Conservation (phyloP, 2,113 vertebrate species). For the Todiramphus saurophagus region DNA sequence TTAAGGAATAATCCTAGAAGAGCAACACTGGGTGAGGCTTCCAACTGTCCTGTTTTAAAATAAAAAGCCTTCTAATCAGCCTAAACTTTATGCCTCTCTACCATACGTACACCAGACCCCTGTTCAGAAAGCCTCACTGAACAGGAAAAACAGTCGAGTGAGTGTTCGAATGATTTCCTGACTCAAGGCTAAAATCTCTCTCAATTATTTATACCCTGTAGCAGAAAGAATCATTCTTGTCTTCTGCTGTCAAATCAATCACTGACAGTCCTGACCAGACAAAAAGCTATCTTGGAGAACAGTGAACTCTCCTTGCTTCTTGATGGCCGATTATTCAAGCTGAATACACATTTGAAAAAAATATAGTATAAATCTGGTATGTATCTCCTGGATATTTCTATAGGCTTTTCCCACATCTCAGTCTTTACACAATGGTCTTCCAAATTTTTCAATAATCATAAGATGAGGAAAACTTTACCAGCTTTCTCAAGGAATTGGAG, state of each 20-base stretch:
- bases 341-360: not conserved
- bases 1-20: not conserved
- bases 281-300: not conserved
- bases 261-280: not conserved
- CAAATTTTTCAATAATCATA: not conserved
- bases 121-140: not conserved
- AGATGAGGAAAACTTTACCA: not conserved
- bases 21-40: not conserved
- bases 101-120: not conserved
- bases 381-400: not conserved
- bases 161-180: not conserved
- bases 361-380: not conserved
- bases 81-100: not conserved
- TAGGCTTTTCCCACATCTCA: not conserved
- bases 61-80: not conserved
- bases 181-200: not conserved
- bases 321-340: not conserved
- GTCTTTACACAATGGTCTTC: not conserved
- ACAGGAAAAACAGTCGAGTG: not conserved
- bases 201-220: not conserved
- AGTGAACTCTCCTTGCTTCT: not conserved
- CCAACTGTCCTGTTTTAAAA: not conserved
- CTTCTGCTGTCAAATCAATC: not conserved
- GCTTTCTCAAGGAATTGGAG: not conserved
- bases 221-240: not conserved